Evolutionary conservation across 2,797 vertebrate genomes (phyloP), one percentile per base, ranked within the genome.

Genomic region (Phaenicophaeus curvirostris): DNA sequence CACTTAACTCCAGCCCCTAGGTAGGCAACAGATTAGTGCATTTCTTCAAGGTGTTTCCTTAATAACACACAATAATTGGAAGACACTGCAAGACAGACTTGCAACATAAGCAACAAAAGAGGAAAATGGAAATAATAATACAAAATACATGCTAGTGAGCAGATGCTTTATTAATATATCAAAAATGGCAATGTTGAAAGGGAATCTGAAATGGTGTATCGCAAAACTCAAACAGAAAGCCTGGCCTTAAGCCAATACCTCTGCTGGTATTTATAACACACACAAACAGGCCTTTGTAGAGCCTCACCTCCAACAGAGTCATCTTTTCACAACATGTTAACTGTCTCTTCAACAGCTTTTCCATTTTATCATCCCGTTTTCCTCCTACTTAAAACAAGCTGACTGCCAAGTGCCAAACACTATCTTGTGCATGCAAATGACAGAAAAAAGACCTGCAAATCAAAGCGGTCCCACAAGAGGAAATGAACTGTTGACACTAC

Each of bases 401-500:
- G 16, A 72, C 30, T 51, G 51, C 14, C 15, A 81, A 66, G 58
- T 13, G 11, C 27, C 27, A 68, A 90, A 68, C 1, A 0, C 33
- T 61, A 25, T 46, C 42, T 65, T 30, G 28, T 57, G 44, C 27
- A 44, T 48, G 48, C n/a, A 71, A 76, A 74, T 13, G 8, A 59
- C 33, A 27, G 73, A 54, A 44, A 44, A 67, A 68, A 71, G 17
- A 42, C 24, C 28, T 66, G 44, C 10, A 75, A 53, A 77, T 41
- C 41, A 58, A 85, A 87, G 78, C 54, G 80, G 24, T 8, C 18
- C 11, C 17, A 24, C 21, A 63, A 67, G 15, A 95, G 50, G 33
- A 91, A 93, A 74, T 4, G 39, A 91, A 67, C 35, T 74, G 65
- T 18, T 73, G 91, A 71, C 55, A 89, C 82, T 97, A 99, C 98